Base-by-base conservation (phyloP, 2,797 vertebrate genomes). In the Coregonus suidteri region DNA sequence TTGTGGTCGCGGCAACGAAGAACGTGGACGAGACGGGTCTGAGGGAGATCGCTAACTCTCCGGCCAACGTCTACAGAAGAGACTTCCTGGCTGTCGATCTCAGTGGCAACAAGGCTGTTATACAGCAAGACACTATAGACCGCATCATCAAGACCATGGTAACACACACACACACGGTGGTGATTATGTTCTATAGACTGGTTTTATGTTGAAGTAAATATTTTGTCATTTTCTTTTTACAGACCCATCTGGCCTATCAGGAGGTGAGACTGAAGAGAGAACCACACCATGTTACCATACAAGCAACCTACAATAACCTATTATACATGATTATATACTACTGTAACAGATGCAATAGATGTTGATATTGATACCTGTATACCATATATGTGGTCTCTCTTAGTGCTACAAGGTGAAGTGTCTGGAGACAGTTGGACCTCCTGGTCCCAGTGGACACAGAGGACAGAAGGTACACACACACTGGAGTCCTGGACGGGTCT, bases 61-160 rank as follows among this genome's bases (percentile, higher is more conserved):
- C 98, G 0, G 90, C 91, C 0, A 92, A 93, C 11, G 92, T 99
- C 31, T 99, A 92, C 89, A 95, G 96, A 73, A 90, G 88, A 59
- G 84, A 93, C 4, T 99, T 96, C 0, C 84, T 93, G 87, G 94
- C 94, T 4, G 96, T 97, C 76, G 92, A 93, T 81, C 82, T 94
- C 87, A 3, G 82, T 65, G 53, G 79, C 67, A 0, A 89, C 87
- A 79, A 31, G 67, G 75, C 91, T 0, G 0, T 0, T 2, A 85
- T 94, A 66, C 68, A 92, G 0, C 78, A 1, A 0, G 18, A 84
- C 4, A 97, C 96, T 74, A 97, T 97, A 0, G 86, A 98, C 11
- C 95, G 92, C 79, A 99, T 99, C 88, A 96, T 98, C 89, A 86
- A 96, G 54, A 94, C 95, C 37, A 99, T 99, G 96, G 98, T 99